Conservation (phyloP, 1,140 invertebrate species). For the Eulimnadia texana region DNA sequence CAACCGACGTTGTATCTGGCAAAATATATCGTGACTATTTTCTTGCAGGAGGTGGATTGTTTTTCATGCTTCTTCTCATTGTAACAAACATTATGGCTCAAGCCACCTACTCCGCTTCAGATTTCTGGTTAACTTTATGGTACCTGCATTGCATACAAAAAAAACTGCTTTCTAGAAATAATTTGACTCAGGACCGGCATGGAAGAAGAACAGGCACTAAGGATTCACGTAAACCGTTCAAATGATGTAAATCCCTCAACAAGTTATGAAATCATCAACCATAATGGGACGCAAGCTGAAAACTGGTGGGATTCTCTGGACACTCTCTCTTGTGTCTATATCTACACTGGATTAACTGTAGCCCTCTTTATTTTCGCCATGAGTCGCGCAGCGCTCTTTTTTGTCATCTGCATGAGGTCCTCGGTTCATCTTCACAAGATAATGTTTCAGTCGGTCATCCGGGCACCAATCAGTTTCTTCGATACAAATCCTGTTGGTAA, state of each 20-base stretch:
- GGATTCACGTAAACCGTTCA: too few species aligned
- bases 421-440: conserved; percentile 61
- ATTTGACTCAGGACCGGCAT: too few species aligned
- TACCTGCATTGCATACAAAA: too few species aligned
- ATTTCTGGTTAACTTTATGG: conserved; percentile 71
- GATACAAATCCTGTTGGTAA: conserved; percentile 57
- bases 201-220: too few species aligned
- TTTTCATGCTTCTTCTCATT: conserved; percentile 38
- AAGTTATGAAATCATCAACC: background rate
- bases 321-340: conserved; percentile 13
- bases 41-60: conserved; percentile 40
- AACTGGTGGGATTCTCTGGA: background rate
- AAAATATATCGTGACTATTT: conserved; percentile 54
- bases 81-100: conserved; percentile 49
- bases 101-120: conserved; percentile 46
- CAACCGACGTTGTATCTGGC: conserved; percentile 40
- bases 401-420: conserved; percentile 60
- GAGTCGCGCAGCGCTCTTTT: conserved; percentile 45
- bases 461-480: conserved; percentile 65
- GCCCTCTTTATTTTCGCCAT: conserved; percentile 38
- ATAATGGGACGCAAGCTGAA: background rate
- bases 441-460: conserved; percentile 63
- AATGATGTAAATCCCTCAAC: background rate
- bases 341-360: conserved; percentile 39
- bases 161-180: too few species aligned